Conservation (phyloP, 1,140 invertebrate species). For the Augochlora pura region DNA sequence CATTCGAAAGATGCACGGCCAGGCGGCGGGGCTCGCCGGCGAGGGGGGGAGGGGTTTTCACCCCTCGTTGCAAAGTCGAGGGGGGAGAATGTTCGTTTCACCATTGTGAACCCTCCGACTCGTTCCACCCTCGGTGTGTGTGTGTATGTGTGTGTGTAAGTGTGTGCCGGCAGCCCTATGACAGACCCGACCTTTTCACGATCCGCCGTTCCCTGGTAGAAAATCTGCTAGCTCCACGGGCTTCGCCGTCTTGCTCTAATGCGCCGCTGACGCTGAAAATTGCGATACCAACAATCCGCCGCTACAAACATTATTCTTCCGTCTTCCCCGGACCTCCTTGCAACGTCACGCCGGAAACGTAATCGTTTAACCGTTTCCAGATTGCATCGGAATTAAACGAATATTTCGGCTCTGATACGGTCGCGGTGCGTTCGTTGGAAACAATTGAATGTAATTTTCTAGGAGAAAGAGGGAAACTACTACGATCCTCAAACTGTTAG, state of each 20-base stretch:
- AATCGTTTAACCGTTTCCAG: no score
- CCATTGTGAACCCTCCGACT: conserved; percentile 54
- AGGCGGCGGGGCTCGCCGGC: background rate
- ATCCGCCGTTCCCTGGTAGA: conserved; percentile 7
- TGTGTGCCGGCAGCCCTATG: conserved; percentile 27
- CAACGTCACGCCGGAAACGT: no score
- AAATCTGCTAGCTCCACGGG: background rate
- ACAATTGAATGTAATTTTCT: no score
- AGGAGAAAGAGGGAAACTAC: no score
- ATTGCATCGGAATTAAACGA: no score
- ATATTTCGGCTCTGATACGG: no score
- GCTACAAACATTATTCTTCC: no score
- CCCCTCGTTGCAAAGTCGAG: conserved; percentile 54
- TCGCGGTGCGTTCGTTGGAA: no score
- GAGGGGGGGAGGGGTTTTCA: background rate
- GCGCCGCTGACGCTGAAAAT: background rate
- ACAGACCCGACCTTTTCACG: conserved; percentile 49
- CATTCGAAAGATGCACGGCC: conserved; percentile 53
- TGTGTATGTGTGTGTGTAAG: background rate
- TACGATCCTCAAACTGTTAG: no score
- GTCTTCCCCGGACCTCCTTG: no score
- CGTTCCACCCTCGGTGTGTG: conserved; percentile 47
- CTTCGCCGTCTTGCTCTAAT: conserved; percentile 9
- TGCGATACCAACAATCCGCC: background rate
- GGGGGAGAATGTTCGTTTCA: conserved; percentile 54